Conservation (phyloP, 2,113 vertebrate genomes). For the Oriolus oriolus region DNA sequence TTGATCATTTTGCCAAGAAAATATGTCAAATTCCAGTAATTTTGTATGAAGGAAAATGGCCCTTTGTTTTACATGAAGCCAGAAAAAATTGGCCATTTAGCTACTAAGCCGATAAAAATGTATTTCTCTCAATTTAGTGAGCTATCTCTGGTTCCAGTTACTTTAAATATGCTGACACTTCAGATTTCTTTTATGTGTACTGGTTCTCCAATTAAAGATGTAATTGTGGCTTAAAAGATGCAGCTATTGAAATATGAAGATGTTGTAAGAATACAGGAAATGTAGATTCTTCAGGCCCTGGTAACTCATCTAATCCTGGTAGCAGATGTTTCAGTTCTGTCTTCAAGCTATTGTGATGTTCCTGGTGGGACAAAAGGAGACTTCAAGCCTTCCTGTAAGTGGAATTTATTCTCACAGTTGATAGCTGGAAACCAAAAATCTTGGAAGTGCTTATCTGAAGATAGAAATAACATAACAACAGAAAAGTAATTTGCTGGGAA, state of each 20-base stretch:
- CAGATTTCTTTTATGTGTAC: background rate
- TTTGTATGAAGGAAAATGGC: background rate
- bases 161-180: background rate
- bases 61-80: background rate
- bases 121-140: background rate
- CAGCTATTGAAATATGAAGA: background rate
- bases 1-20: background rate
- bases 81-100: background rate
- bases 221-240: background rate
- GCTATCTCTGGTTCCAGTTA: background rate
- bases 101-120: background rate
- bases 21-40: background rate
- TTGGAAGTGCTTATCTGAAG: background rate
- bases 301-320: background rate
- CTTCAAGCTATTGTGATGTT: background rate
- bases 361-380: background rate
- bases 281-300: background rate
- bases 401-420: background rate
- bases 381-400: background rate
- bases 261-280: background rate
- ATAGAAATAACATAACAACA: background rate
- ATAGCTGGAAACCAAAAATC: background rate
- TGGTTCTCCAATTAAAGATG: background rate
- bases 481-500: background rate
- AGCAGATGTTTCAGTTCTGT: conserved; percentile 17